These are phyloP conservation scores for Tachuris rubrigastra DNA, from an alignment of 2,113 vertebrate genomes.

Conservation along the genomic window DNA sequence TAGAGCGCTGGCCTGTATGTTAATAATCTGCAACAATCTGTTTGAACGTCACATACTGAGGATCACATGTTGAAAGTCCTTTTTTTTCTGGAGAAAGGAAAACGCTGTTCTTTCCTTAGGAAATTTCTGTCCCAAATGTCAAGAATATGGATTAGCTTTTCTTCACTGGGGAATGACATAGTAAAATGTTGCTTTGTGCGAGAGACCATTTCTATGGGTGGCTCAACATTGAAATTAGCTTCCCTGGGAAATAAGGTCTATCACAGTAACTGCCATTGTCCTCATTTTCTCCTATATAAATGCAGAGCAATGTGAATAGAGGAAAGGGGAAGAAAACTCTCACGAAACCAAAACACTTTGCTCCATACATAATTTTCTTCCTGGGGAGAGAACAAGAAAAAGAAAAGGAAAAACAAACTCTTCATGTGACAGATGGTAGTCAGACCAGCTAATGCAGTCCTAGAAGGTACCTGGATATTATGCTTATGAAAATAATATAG, in stretches of 20 bases:
- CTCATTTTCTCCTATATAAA: not conserved
- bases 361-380: not conserved
- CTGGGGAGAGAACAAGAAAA: not conserved
- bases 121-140: conserved; percentile 23
- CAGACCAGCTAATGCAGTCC: not conserved
- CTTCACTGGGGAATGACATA: not conserved
- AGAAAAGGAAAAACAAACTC: not conserved
- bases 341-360: not conserved
- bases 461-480: not conserved
- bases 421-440: not conserved
- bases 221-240: not conserved
- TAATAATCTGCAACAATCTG: conserved; percentile 23
- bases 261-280: not conserved
- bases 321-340: not conserved
- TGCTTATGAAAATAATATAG: not conserved
- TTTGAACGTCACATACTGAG: not conserved
- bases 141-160: not conserved
- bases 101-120: not conserved
- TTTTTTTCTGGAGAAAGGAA: not conserved
- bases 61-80: not conserved
- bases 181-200: not conserved
- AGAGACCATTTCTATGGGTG: not conserved
- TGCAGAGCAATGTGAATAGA: not conserved
- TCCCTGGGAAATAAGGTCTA: conserved; percentile 1
- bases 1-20: not conserved